Evolutionary conservation across 2,888 invertebrate species (phyloP), one percentile per base, ranked within the genome.

Genomic region (Pocota personata): DNA sequence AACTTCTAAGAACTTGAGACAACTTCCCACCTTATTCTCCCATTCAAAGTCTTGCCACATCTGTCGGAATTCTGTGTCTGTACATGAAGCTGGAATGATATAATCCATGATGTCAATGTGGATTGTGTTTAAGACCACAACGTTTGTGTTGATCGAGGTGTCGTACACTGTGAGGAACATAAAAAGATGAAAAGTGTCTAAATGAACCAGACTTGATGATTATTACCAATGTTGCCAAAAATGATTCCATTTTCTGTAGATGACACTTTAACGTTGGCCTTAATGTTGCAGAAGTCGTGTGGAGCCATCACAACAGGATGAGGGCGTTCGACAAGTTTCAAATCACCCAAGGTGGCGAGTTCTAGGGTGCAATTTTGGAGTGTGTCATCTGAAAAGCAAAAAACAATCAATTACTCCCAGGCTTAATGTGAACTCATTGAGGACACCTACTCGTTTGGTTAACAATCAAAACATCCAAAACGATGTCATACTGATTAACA

Each of bases 1-100:
- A 24, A 16, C 6, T 32, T 35, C 8, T 50, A 21, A 46, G 32
- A 46, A 6, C 10, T 16, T 21, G 40, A 6, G 12, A 48, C 5
- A 16, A 40, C 21, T 27, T 30, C 32, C 46, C 67, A 94, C 98
- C 95, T 99, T 99, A 93, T 99, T 99, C 94, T 99, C 99, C 99
- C 99, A 99, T 93, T 99, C 99, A 93, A 99, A 99, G 94, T 99
- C 99, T 2, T 98, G 98, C 99, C 99, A 99, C 99, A 99, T 99
- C 93, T 97, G 96, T 5, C 99, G 93, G 94, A 99, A 99, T 93
- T 99, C 99, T 0, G 96, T 95, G 92, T 99, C 99, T 67, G 96
- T 97, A 93, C 99, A 99, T 46, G 94, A 93, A 14, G 98, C 98
- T 19, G 99, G 99, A 90, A 99, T 96, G 90, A 99, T 98, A 93